Base-by-base conservation (phyloP, 2,113 vertebrate species). In the Prunella himalayana region DNA sequence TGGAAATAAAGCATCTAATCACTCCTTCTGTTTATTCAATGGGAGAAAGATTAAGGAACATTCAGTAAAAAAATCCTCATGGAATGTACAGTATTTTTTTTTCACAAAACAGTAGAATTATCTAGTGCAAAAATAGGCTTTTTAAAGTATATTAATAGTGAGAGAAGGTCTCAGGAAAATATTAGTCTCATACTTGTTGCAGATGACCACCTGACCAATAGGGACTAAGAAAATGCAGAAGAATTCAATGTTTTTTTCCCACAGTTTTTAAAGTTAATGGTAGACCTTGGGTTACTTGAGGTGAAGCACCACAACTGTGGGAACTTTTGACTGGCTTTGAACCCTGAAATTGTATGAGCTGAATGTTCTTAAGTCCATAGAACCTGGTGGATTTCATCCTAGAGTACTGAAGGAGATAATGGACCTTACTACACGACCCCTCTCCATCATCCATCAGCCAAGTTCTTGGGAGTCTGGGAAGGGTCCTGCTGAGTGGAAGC, bases 381-480 rank as follows among this genome's bases (percentile, higher is more conserved):
- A 68, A 33, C 6, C 3, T 56, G 9, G n/a, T 25, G 5, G 19
- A 17, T 83, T 69, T 78, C 12, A 56, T 15, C 16, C 19, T 25
- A 42, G n/a, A 27, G 30, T 33, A 80, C 31, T n/a, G 24, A 71
- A 77, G 47, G 8, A 70, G 15, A 19, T 53, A 63, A 15, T 1
- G 3, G 21, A 23, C 1, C 0, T 66, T 65, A 49, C 11, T n/a
- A 15, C 21, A 86, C 5, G 8, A 53, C 7, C 4, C 3, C 12
- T 61, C 9, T 44, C n/a, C 76, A 28, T 47, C 27, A 61, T 42
- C 37, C 37, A 23, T 42, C 37, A 76, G 25, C 11, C 4, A 51
- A 86, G 17, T 15, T 61, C 57, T 70, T 47, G 21, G 41, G 9
- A 76, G 10, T 53, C 10, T 71, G 18, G 7, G 19, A 6, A 63